phyloP scores from a whole-genome alignment of 2,888 invertebrate species.

The Artemia sp. region DNA sequence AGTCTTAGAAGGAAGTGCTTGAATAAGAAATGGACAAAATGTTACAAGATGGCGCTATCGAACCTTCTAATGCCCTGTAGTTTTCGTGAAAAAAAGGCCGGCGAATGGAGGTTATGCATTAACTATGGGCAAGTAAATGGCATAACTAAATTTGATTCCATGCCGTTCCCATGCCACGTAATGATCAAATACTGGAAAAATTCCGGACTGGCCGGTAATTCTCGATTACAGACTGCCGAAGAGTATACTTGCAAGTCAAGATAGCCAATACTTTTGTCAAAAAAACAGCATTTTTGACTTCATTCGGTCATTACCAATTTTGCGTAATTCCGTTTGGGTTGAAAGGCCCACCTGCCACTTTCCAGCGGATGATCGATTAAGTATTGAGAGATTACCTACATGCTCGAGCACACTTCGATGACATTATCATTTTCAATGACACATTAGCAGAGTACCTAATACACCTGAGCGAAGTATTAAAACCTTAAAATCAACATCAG shows the following conservation, averaged over 20 bases:
- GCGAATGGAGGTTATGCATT: no score
- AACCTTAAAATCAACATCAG: neutral
- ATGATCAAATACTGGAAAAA: conserved; percentile 28
- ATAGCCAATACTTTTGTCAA: conserved; percentile 25
- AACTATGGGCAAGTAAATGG: conserved; percentile 26
- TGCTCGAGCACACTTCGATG: neutral
- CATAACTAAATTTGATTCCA: conserved; percentile 27
- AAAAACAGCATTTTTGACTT: conserved; percentile 27
- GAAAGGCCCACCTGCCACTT: no score
- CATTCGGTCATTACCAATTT: conserved; percentile 27
- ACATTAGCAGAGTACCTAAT: conserved; percentile 4
- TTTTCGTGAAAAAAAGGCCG: no score
- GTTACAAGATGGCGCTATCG: no score
- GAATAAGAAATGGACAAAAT: no score
- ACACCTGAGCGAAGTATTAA: neutral
- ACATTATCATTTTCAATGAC: neutral
- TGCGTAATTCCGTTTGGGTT: no score
- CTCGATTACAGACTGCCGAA: conserved; percentile 25
- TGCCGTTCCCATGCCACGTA: conserved; percentile 29
- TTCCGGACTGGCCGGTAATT: conserved; percentile 28
- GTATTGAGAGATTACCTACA: conserved; percentile 1
- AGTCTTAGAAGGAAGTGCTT: no score
- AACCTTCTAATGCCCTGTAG: no score
- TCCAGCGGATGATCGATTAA: conserved; percentile 26
- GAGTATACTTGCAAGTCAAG: conserved; percentile 28